These are phyloP conservation scores for Drosophila mettleri DNA, from an alignment of 2,888 invertebrate genomes.

Conservation along the genomic window DNA sequence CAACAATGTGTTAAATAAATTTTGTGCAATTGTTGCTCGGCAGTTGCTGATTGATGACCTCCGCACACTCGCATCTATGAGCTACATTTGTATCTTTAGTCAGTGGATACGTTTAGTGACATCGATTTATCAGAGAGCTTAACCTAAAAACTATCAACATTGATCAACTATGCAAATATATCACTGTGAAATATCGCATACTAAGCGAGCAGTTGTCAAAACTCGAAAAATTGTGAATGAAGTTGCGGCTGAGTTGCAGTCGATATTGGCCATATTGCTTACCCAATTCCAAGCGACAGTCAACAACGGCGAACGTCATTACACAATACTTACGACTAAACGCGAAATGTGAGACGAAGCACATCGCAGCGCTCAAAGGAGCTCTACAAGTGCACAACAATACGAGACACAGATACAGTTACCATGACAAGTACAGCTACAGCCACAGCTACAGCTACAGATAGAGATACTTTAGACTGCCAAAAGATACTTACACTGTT, in stretches of 20 bases:
- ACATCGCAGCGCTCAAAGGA: constrained; percentile 38
- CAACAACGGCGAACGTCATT: constrained; percentile 35
- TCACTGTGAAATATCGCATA: constrained; percentile 27
- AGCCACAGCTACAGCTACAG: constrained; percentile 17
- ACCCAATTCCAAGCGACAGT: constrained; percentile 47
- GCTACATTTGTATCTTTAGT: constrained; percentile 21
- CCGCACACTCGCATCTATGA: neutral
- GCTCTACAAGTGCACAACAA: constrained; percentile 59
- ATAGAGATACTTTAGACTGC: constrained; percentile 56
- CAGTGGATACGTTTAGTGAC: constrained; percentile 32
- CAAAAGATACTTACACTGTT: constrained; percentile 55
- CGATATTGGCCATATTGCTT: constrained; percentile 62
- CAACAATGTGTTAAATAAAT: constrained; percentile 24
- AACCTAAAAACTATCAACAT: constrained; percentile 53
- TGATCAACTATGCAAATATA: constrained; percentile 66
- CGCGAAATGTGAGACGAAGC: constrained; percentile 56
- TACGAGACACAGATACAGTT: constrained; percentile 26
- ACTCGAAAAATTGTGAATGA: constrained; percentile 56
- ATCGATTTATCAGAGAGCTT: constrained; percentile 62
- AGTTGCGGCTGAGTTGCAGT: constrained; percentile 23
- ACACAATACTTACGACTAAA: constrained; percentile 63
- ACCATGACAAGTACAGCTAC: constrained; percentile 20
- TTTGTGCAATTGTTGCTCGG: constrained; percentile 34
- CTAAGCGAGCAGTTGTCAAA: constrained; percentile 40
- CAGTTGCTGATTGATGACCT: constrained; percentile 38